Base-by-base conservation (phyloP, 2,888 invertebrate species). In the Panorpa germanica region DNA sequence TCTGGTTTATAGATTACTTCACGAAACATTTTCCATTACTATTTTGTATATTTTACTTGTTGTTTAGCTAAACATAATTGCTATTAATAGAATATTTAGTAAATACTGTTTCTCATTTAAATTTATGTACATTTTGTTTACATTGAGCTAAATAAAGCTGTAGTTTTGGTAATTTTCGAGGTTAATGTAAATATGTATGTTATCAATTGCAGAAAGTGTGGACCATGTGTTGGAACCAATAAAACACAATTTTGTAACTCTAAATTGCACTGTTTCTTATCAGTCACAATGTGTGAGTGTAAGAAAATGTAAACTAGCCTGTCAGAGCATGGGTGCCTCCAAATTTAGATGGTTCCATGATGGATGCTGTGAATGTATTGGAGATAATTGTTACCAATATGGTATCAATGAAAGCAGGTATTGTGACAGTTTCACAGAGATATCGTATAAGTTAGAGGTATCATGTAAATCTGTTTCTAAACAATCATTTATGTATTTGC, bases 361-460 rank as follows among this genome's bases (percentile, higher is more conserved):
- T 46, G 90, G 88, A 2, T 91, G 91, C 49, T 91, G 91, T 50
- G 82, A 91, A 52, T 91, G 91, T 48, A 71, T 90, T 28, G 88
- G 90, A 2, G 71, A 74, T 38, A 76, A 74, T 26, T 91, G 90
- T 48, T 65, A 85, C 38, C 82, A 82, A 48, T 90, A 85, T 50
- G 91, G 90, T 2, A 75, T 85, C 36, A 80, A 81, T 44, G 80
- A 85, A 47, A 81, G 81, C 59, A 70, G 77, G 66, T 77, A 51
- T 46, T 30, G 24, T 34, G 32, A 17, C 7, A 9, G 11, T 23
- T 34, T n/a, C n/a, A n/a, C n/a, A n/a, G n/a, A n/a, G n/a, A n/a
- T n/a, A n/a, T n/a, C n/a, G n/a, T n/a, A n/a, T n/a, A 17, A 25
- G 14, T 24, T 28, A 15, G 5, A 10, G n/a, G 18, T 6, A 10